Evolutionary conservation across 2,797 vertebrate species (phyloP).

Genomic region (Orientallactaga sibirica): DNA sequence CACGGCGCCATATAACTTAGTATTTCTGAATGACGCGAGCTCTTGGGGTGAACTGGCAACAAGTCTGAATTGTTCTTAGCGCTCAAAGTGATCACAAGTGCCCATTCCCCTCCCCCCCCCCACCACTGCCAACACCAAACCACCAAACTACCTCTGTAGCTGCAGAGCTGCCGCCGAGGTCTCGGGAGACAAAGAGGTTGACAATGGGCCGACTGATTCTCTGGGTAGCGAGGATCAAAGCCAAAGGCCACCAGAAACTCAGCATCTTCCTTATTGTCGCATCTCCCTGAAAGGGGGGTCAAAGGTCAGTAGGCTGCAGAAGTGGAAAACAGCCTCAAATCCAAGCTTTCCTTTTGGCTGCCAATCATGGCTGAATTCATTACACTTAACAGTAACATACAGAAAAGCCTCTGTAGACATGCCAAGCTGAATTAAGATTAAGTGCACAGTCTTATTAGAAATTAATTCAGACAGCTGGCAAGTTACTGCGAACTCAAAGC

Average conservation of each 20-base stretch:
- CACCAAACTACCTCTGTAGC: constrained; percentile 93
- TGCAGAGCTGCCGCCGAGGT: constrained; percentile 93
- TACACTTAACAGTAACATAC: constrained; percentile 18
- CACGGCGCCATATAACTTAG: background rate
- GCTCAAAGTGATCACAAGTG: fast-evolving
- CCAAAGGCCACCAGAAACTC: constrained; percentile 99
- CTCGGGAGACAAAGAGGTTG: constrained; percentile 99
- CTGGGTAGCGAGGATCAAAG: constrained; percentile 97
- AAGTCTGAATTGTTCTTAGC: fast-evolving
- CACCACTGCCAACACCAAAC: background rate
- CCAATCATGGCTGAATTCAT: constrained; percentile 3
- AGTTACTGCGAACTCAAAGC: constrained; percentile 45
- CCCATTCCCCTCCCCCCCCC: background rate
- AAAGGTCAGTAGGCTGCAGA: background rate
- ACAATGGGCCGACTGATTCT: constrained; percentile 98
- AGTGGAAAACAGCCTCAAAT: constrained; percentile 7
- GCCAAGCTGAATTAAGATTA: constrained; percentile 49
- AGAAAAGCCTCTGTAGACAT: constrained; percentile 40
- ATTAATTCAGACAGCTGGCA: constrained; percentile 56
- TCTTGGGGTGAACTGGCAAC: background rate
- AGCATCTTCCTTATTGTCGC: constrained; percentile 98
- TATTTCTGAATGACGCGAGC: background rate
- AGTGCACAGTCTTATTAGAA: constrained; percentile 45
- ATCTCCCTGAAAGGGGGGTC: constrained; percentile 91
- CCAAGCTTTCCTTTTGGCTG: constrained; percentile 66